A percentile compares a stretch with the other conserved stretches of the same genome.
phyloP scores from a whole-genome alignment of 1,140 invertebrate species.

The Lepidotrigona ventralis region DNA sequence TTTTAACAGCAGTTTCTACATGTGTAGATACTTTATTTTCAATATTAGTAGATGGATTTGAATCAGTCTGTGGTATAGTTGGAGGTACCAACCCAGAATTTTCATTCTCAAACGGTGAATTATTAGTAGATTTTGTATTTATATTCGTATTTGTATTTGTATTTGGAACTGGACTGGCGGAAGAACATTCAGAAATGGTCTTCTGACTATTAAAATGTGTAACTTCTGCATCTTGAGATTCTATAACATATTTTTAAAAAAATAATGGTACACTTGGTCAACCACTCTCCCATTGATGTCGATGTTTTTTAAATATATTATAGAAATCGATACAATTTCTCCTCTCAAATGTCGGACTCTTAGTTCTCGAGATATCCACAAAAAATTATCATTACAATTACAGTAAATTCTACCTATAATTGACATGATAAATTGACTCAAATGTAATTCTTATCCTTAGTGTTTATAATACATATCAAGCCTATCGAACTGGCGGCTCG shows the following conservation, averaged over 20 bases:
- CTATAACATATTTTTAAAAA: constrained; percentile 64
- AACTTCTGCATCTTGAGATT: constrained; percentile 76
- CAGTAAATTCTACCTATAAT: no score
- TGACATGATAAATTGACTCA: no score
- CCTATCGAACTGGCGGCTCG: no score
- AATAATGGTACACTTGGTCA: not conserved
- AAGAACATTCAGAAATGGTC: constrained; percentile 56
- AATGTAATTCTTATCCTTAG: no score
- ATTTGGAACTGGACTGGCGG: constrained; percentile 49
- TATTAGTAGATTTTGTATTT: constrained; percentile 54
- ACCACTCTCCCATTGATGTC: no score
- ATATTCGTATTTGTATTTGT: constrained; percentile 18
- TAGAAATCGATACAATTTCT: no score
- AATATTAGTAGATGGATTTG: constrained; percentile 43
- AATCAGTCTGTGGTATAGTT: constrained; percentile 47
- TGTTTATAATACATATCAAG: not conserved
- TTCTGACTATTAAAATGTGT: constrained; percentile 73
- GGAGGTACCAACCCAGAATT: constrained; percentile 62
- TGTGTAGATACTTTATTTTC: constrained; percentile 64
- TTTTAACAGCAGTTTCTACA: constrained; percentile 56
- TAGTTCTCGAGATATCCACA: no score
- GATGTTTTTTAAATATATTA: no score
- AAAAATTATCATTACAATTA: no score
- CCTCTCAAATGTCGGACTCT: no score
- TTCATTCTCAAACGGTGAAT: constrained; percentile 66